A percentile compares a stretch with the other conserved stretches of the same genome.
These are phyloP conservation scores for Forbesichthys agassizii DNA, from an alignment of 2,113 vertebrate species.

Conservation along the genomic window DNA sequence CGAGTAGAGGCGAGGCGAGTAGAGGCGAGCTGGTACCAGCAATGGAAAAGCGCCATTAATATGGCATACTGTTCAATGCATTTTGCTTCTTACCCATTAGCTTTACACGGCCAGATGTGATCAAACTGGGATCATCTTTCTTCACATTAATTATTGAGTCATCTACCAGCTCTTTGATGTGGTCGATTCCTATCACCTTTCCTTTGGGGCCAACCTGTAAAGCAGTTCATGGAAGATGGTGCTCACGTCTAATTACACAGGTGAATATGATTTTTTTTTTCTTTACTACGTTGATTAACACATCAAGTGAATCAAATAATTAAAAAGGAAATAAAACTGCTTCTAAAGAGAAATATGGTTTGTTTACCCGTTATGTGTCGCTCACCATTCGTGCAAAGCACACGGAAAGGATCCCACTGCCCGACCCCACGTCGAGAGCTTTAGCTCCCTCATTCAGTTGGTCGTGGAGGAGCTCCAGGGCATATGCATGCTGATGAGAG, in stretches of 20 bases:
- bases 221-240: slow-evolving; percentile 16
- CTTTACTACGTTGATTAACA: neutral
- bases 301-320: neutral
- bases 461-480: slow-evolving; percentile 94
- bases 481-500: slow-evolving; percentile 91
- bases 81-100: slow-evolving; percentile 83
- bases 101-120: slow-evolving; percentile 91
- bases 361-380: slow-evolving; percentile 49
- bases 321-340: neutral
- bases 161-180: slow-evolving; percentile 98
- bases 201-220: slow-evolving; percentile 92
- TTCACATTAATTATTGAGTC: slow-evolving; percentile 94
- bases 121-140: slow-evolving; percentile 92
- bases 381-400: slow-evolving; percentile 98
- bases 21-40: too few relatives aligned
- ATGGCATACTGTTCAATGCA: neutral
- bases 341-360: slow-evolving; percentile 31
- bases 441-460: slow-evolving; percentile 95
- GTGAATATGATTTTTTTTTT: neutral
- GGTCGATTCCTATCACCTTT: slow-evolving; percentile 97
- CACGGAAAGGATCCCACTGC: slow-evolving; percentile 94
- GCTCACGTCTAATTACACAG: slow-evolving; percentile 6
- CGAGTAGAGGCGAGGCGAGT: too few relatives aligned
- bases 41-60: too few relatives aligned
- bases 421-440: slow-evolving; percentile 96